Base-by-base conservation (phyloP, 2,888 invertebrate genomes). In the Drosophila lutescens region DNA sequence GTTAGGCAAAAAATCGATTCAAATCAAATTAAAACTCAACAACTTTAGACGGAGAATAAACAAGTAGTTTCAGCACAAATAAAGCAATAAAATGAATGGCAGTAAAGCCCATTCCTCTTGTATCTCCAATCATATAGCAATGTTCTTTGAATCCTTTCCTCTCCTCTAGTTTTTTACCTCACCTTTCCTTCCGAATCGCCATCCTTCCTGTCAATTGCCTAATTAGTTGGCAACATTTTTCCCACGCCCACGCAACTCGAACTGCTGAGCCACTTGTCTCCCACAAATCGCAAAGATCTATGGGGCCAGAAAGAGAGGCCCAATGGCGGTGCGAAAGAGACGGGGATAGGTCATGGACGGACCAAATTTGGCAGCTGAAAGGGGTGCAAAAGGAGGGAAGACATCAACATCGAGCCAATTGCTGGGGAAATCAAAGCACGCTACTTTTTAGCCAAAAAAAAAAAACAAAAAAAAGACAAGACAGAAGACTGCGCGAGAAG, bases 231-330 rank as follows among this genome's bases (percentile, higher is more conserved):
- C 36, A 62, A 61, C 6, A 9, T 66, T 85, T 82, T 83, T 83
- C 83, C 87, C 85, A 83, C 85, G 86, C 83, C 87, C 82, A 82
- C 85, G 85, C 84, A 81, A 63, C 54, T 44, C 41, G 36, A 50
- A 60, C 46, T 23, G 34, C 40, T 13, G 9, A 5, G 41, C 13
- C 84, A 86, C 84, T 85, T 86, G 79, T 77, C 81, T 40, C 26
- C 59, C 62, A 65, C 77, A 70, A 78, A 77, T 83, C 77, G 56
- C 65, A 63, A 70, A 80, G 84, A 84, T 87, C 87, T 82, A 85
- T 87, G 73, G 81, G 73, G 69, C 56, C 62, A 20, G 36, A 53
- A 47, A 56, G 77, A 49, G 49, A 56, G 44, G 60, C 62, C 20
- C 9, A 20, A 10, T 13, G 4, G 4, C 10, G 2, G 44, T 23